phyloP scores from a whole-genome alignment of 2,113 vertebrate species.

The Cheilinus undulatus region DNA sequence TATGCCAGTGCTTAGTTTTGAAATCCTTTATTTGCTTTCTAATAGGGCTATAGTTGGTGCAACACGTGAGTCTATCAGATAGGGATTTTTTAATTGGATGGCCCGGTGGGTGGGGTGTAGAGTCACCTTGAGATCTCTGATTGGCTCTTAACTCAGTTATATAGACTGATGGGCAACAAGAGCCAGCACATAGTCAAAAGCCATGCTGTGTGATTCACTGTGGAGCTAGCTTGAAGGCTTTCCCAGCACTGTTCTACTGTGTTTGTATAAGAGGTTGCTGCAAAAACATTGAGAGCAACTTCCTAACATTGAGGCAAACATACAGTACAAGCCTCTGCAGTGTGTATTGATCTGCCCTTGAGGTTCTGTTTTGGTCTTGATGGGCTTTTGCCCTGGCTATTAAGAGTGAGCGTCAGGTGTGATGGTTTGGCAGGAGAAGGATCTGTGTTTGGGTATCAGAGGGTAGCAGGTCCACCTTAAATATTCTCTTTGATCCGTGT shows the following conservation, averaged over 20 bases:
- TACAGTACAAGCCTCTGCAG: constrained; percentile 6
- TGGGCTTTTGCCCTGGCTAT: not conserved
- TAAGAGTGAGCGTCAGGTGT: constrained; percentile 18
- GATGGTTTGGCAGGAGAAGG: constrained; percentile 26
- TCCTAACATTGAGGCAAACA: constrained; percentile 2
- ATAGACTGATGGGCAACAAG: no score
- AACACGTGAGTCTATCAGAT: no score
- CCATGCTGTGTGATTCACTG: not conserved
- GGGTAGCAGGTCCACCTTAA: constrained; percentile 22
- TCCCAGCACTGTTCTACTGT: not conserved
- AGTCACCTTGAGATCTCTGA: no score
- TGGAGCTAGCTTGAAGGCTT: not conserved
- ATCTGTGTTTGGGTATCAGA: constrained; percentile 19
- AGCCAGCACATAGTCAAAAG: constrained; percentile 3
- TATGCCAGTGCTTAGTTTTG: no score
- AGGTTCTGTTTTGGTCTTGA: constrained; percentile 2
- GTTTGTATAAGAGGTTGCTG: not conserved
- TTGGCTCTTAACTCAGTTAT: no score
- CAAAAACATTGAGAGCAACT: constrained; percentile 7
- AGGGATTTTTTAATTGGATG: no score
- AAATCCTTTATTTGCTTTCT: no score
- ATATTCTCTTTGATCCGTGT: constrained; percentile 63
- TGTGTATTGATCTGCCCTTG: constrained; percentile 42
- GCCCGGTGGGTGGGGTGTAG: no score
- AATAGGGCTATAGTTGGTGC: no score